Percentiles rank a stretch among this genome's conserved stretches.
Evolutionary conservation across 1,140 invertebrate genomes (phyloP).

Genomic region (Calliphora vicina): DNA sequence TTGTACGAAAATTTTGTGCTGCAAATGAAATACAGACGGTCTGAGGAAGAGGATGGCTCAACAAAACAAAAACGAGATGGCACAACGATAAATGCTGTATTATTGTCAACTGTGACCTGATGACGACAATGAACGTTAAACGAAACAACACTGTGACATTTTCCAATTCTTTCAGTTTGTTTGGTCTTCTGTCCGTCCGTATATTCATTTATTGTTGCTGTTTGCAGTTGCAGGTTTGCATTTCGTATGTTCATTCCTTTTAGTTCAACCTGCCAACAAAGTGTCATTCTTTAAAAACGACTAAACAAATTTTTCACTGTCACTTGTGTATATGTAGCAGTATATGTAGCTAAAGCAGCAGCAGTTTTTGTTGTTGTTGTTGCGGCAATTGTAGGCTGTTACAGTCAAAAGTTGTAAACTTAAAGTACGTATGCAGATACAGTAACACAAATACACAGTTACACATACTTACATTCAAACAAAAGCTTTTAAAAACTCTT

Average conservation of each 20-base stretch:
- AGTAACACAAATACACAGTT: neutral
- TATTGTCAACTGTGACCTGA: conserved; percentile 10
- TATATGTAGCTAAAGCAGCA: neutral
- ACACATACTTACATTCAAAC: neutral
- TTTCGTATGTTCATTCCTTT: neutral
- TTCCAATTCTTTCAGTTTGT: neutral
- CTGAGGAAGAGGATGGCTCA: neutral
- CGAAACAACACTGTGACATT: neutral
- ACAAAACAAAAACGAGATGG: neutral
- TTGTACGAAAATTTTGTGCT: neutral
- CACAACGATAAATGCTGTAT: neutral
- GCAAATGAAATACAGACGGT: neutral
- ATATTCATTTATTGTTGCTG: neutral
- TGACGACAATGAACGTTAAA: neutral
- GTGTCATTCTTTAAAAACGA: conserved; percentile 1
- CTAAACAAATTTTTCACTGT: conserved; percentile 13
- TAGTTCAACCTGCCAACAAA: conserved; percentile 5
- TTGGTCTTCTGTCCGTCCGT: neutral
- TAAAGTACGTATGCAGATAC: neutral
- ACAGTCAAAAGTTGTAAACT: neutral
- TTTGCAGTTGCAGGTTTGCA: neutral
- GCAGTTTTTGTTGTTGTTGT: neutral
- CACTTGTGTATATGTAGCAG: neutral
- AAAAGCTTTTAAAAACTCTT: conserved; percentile 10
- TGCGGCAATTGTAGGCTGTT: neutral